These are phyloP conservation scores for Ptychobarbus kaznakovi DNA, from an alignment of 2,797 vertebrate species.

Conservation along the genomic window DNA sequence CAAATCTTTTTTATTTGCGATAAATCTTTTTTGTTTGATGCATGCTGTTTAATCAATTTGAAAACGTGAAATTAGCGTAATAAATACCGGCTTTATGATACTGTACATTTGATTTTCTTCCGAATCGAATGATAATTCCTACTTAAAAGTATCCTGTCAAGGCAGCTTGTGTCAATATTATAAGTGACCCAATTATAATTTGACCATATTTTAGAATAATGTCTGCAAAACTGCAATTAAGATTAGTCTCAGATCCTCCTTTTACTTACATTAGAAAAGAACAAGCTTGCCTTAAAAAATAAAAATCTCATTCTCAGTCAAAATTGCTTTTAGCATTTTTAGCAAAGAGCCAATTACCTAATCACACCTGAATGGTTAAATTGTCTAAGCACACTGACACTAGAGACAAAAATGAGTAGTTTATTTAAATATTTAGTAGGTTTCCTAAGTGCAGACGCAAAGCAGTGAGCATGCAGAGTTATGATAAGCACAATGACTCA, in stretches of 20 bases:
- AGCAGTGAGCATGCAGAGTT: not conserved
- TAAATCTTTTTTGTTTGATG: too few relatives aligned
- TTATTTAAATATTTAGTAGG: conserved; percentile 13
- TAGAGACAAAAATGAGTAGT: not conserved
- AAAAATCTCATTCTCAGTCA: not conserved
- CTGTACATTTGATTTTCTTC: too few relatives aligned
- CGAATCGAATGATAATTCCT: too few relatives aligned
- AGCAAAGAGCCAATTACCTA: not conserved
- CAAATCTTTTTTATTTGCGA: too few relatives aligned
- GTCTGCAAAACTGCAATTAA: not conserved
- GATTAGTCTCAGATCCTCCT: not conserved
- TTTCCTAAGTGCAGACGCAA: not conserved
- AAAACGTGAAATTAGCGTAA: too few relatives aligned
- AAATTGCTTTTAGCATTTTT: not conserved
- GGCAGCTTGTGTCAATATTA: not conserved
- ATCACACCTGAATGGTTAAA: not conserved
- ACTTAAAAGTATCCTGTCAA: not conserved
- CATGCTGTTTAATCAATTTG: too few relatives aligned
- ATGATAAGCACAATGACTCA: conserved; percentile 34
- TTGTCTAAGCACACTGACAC: not conserved
- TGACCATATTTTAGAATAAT: not conserved
- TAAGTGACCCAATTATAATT: not conserved
- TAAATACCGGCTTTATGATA: too few relatives aligned
- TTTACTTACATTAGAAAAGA: not conserved
- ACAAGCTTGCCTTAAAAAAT: not conserved